Conservation (phyloP, 2,888 invertebrate genomes). For the Eristalis intricaria region DNA sequence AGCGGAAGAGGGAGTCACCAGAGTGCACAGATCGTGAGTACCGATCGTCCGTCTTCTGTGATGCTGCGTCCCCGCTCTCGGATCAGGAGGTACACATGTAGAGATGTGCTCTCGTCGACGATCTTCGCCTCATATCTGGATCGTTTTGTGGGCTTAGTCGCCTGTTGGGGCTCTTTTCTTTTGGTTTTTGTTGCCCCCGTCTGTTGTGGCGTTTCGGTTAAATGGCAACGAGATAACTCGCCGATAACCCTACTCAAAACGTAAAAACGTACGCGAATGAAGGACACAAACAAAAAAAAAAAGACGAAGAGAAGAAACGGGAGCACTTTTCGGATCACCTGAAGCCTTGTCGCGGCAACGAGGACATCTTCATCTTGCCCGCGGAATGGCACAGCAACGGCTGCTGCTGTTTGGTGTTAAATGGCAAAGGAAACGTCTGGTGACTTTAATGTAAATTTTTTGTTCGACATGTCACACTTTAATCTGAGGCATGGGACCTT, state of each 20-base stretch:
- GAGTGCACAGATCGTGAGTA: conserved; percentile 35
- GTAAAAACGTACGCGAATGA: conserved; percentile 25
- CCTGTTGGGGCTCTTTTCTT: neutral
- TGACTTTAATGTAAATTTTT: conserved; percentile 73
- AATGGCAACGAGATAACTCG: conserved; percentile 68
- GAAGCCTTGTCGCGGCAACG: conserved; percentile 52
- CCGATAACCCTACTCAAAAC: conserved; percentile 67
- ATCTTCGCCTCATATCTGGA: conserved; percentile 22
- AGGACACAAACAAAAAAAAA: neutral
- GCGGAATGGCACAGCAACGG: conserved; percentile 25
- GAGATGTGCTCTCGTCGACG: conserved; percentile 20
- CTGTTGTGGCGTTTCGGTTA: conserved; percentile 45
- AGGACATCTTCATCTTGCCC: conserved; percentile 70
- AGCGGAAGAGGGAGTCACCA: neutral
- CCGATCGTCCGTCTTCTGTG: conserved; percentile 14
- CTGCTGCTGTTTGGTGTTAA: conserved; percentile 57
- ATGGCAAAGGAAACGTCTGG: conserved; percentile 61
- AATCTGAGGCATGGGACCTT: conserved; percentile 64
- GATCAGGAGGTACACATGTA: conserved; percentile 14
- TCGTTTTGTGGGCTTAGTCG: neutral
- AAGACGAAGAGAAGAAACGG: conserved; percentile 35
- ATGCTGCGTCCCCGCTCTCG: neutral
- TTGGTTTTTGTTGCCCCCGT: neutral
- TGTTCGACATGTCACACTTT: conserved; percentile 72
- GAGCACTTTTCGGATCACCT: conserved; percentile 70